Percentiles rank a stretch among this genome's conserved stretches.
phyloP scores from a whole-genome alignment of 2,113 vertebrate genomes.

The Jacana jacana region DNA sequence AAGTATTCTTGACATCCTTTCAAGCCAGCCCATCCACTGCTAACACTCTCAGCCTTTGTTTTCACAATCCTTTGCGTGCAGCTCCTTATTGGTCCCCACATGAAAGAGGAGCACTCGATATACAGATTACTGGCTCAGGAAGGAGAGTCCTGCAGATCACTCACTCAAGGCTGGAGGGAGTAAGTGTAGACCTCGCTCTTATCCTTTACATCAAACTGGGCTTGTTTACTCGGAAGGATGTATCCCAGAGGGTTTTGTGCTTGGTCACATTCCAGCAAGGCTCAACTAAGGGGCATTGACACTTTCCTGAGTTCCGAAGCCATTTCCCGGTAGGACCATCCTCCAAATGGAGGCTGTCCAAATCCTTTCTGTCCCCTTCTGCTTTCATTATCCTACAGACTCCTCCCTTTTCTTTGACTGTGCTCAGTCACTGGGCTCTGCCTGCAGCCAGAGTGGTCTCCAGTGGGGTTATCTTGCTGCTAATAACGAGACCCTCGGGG shows the following conservation, averaged over 20 bases:
- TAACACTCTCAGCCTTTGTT: not conserved
- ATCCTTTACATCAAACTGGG: not conserved
- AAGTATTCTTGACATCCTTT: not conserved
- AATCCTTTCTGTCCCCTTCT: not conserved
- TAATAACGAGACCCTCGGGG: not conserved
- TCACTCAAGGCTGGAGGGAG: not conserved
- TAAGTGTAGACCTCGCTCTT: not conserved
- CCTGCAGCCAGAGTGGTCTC: not conserved
- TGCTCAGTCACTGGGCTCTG: not conserved
- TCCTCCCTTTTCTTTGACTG: not conserved
- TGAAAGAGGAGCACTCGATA: not conserved
- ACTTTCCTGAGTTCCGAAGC: fast-evolving
- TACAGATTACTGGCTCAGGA: not conserved
- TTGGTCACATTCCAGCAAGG: not conserved
- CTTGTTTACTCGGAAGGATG: not conserved
- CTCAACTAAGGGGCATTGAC: not conserved
- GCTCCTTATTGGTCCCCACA: not conserved
- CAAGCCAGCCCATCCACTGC: not conserved
- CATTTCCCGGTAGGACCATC: fast-evolving
- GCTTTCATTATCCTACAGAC: not conserved
- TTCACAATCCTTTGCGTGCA: not conserved
- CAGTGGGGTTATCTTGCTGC: not conserved
- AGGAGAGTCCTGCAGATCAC: not conserved
- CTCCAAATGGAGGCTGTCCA: not conserved
- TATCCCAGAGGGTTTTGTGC: not conserved